phyloP scores from a whole-genome alignment of 1,140 invertebrate genomes.

The Melitaea cinxia region DNA sequence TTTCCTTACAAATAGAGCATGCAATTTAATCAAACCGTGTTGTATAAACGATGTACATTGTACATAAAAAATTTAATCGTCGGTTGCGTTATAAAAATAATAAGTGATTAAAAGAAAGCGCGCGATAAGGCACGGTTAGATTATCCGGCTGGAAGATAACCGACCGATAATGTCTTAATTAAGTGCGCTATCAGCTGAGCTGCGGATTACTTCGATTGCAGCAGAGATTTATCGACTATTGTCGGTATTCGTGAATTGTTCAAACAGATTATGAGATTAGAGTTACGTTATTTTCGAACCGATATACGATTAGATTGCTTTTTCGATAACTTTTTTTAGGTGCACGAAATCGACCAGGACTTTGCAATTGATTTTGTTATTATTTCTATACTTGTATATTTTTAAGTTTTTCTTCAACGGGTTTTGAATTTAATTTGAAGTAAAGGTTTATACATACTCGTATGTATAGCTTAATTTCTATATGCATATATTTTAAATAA shows the following conservation, averaged over 20 bases:
- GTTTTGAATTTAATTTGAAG: neutral
- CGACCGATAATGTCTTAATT: slow-evolving; percentile 54
- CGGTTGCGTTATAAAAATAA: slow-evolving; percentile 31
- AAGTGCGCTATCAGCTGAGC: slow-evolving; percentile 51
- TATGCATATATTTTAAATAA: too few relatives aligned
- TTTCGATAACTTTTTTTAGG: slow-evolving; percentile 30
- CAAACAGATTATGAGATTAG: slow-evolving; percentile 44
- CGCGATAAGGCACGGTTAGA: slow-evolving; percentile 43
- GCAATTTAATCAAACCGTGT: neutral
- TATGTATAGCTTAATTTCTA: too few relatives aligned
- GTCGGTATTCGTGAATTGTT: slow-evolving; percentile 55
- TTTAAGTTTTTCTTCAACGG: neutral
- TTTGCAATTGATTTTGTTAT: neutral
- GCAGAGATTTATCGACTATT: slow-evolving; percentile 63
- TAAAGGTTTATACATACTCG: too few relatives aligned
- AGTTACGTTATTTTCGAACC: slow-evolving; percentile 35
- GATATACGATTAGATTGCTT: slow-evolving; percentile 35
- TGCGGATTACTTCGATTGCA: slow-evolving; percentile 62
- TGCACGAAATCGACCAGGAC: slow-evolving; percentile 18
- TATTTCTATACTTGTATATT: neutral
- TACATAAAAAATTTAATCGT: slow-evolving; percentile 1
- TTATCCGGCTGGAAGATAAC: slow-evolving; percentile 30
- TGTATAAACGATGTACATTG: neutral
- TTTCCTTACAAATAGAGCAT: too few relatives aligned
- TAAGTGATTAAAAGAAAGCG: slow-evolving; percentile 20